Percentiles rank a stretch among this genome's conserved stretches.
Evolutionary conservation across 2,888 invertebrate genomes (phyloP).

Genomic region (Lochmaea crataegi): DNA sequence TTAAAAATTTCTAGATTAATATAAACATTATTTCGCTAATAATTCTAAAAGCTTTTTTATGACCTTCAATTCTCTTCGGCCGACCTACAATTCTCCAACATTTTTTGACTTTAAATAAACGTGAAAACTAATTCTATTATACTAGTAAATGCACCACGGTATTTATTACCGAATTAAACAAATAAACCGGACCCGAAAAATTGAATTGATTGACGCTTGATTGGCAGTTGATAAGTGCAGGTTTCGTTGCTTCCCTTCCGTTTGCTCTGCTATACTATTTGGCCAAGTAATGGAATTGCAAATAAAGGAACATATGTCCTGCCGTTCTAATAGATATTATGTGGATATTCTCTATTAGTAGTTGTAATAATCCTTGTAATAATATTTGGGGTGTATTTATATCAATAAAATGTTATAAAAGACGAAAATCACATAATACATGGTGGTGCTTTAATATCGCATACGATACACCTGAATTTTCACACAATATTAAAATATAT

Average conservation of each 20-base stretch:
- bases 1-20: too few relatives aligned
- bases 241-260: slow-evolving; percentile 53
- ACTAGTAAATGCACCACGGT: slow-evolving; percentile 42
- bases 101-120: too few relatives aligned
- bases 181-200: slow-evolving; percentile 58
- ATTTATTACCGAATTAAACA: slow-evolving; percentile 58
- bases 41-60: too few relatives aligned
- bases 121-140: slow-evolving; percentile 1
- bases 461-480: too few relatives aligned
- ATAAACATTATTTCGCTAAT: too few relatives aligned
- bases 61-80: too few relatives aligned
- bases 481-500: too few relatives aligned
- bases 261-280: slow-evolving; percentile 46
- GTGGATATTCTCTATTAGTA: slow-evolving; percentile 40
- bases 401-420: neutral
- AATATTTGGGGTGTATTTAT: slow-evolving; percentile 5
- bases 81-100: too few relatives aligned
- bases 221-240: slow-evolving; percentile 55
- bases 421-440: too few relatives aligned
- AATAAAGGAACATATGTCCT: slow-evolving; percentile 58
- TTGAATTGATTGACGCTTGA: slow-evolving; percentile 60
- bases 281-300: slow-evolving; percentile 62
- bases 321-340: slow-evolving; percentile 48
- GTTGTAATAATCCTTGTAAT: slow-evolving; percentile 19
- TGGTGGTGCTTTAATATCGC: too few relatives aligned